phyloP scores from a whole-genome alignment of 2,113 vertebrate genomes.

The Albula goreensis region DNA sequence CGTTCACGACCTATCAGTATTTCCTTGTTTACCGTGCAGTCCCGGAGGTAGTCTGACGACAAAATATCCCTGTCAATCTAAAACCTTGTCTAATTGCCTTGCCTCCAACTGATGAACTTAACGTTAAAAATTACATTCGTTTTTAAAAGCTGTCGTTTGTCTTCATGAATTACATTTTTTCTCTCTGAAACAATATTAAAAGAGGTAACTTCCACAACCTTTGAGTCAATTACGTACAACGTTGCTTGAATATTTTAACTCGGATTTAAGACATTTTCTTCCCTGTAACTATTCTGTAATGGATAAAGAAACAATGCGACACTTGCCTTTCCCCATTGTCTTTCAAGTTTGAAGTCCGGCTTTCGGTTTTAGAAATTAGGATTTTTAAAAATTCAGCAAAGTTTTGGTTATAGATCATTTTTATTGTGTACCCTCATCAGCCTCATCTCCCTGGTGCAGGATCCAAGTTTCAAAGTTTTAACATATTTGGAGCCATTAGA shows the following conservation, averaged over 20 bases:
- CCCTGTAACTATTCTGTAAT: neutral
- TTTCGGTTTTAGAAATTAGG: no score
- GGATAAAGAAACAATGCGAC: neutral
- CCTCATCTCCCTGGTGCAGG: no score
- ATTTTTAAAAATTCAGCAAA: no score
- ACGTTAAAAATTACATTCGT: neutral
- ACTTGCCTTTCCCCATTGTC: neutral
- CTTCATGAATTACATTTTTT: neutral
- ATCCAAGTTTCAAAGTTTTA: no score
- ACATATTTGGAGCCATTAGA: neutral
- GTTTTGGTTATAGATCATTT: no score
- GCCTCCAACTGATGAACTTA: conserved; percentile 25
- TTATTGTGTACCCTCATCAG: no score
- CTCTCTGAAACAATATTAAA: neutral
- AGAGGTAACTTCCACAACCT: neutral
- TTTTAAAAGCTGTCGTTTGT: neutral
- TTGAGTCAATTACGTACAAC: neutral
- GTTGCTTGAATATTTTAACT: neutral
- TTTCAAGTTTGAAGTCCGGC: no score
- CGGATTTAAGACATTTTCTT: neutral
- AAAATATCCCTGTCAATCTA: conserved; percentile 44
- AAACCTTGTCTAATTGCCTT: conserved; percentile 33
- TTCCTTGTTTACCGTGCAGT: conserved; percentile 38
- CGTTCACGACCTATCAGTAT: conserved; percentile 49
- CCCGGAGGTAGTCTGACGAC: conserved; percentile 39